Conservation (phyloP, 2,888 invertebrate genomes). For the Anoncus sp. region DNA sequence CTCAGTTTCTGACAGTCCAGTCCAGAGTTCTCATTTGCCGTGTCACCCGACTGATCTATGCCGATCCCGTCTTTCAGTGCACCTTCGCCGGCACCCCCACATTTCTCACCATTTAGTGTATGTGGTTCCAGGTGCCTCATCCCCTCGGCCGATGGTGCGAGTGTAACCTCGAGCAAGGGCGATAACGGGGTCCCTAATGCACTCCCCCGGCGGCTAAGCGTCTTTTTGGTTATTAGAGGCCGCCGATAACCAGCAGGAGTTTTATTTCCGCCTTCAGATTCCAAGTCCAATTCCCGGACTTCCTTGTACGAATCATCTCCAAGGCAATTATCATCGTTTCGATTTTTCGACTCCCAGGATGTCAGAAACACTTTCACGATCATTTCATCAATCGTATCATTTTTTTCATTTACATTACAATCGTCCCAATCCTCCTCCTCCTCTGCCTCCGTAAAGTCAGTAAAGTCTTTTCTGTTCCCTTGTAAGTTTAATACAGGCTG, state of each 20-base stretch:
- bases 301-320: neutral
- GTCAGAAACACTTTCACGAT: slow-evolving; percentile 5
- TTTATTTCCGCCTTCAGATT: slow-evolving; percentile 3
- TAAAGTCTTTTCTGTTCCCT: neutral
- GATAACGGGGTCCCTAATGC: slow-evolving; percentile 13
- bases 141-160: slow-evolving; percentile 21
- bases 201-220: slow-evolving; percentile 17
- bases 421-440: slow-evolving; percentile 15
- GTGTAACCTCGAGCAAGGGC: neutral
- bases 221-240: neutral
- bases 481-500: neutral
- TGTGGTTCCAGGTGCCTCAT: slow-evolving; percentile 3
- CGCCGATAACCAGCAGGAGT: no score
- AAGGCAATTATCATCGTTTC: neutral
- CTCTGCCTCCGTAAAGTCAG: no score
- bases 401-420: neutral
- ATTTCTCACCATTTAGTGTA: neutral
- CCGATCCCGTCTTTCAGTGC: neutral
- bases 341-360: neutral
- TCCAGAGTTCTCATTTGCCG: neutral
- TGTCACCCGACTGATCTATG: neutral
- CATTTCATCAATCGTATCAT: neutral
- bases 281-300: neutral
- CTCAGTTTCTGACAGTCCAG: neutral
- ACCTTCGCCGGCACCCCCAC: neutral